Evolutionary conservation across 2,113 vertebrate genomes (phyloP), one percentile per base, ranked within the genome.

Genomic region (Protomyctophum bolini): DNA sequence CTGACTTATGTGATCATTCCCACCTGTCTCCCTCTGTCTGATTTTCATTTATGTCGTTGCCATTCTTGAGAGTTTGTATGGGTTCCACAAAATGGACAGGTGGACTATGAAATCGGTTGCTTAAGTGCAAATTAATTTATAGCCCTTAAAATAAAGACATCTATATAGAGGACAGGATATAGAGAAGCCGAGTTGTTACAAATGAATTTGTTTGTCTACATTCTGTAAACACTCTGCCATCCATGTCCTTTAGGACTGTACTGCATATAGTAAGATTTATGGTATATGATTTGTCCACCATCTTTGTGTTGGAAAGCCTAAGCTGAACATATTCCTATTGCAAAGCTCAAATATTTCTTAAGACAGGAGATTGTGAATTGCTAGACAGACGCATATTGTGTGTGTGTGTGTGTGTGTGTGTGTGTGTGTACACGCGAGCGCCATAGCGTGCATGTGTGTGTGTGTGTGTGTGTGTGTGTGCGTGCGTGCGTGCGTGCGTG

Each of bases 321-420:
- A 75, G 70, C 83, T 91, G 90, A 76, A 87, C 80, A 87, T 87
- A 85, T 91, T 84, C 75, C 77, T 83, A 87, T 89, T 80, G 71
- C 62, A 81, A 88, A 89, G 79, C 86, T 83, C 88, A 94, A 93
- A 93, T 93, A 93, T 94, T 94, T 93, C 89, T 86, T 88, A 86
- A 85, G 84, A 85, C 46, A 33, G 52, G 65, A 41, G 50, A 14
- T 67, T 49, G 15, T 33, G 52, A 76, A 69, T 66, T 63, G 58
- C 51, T 50, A 28, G 4, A 66, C 33, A 5, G 49, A 41, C 0
- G 62, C 33, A 49, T 41, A 0, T 1, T 21, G 21, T 21, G 21
- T 21, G 21, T 21, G 1, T 41, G 3, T 4, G 33, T 41, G 33
- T 41, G 33, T 41, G 33, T 41, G 33, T 41, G 21, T 41, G 33